Evolutionary conservation across 2,797 vertebrate species (phyloP).

Genomic region (Rachycentron canadum): DNA sequence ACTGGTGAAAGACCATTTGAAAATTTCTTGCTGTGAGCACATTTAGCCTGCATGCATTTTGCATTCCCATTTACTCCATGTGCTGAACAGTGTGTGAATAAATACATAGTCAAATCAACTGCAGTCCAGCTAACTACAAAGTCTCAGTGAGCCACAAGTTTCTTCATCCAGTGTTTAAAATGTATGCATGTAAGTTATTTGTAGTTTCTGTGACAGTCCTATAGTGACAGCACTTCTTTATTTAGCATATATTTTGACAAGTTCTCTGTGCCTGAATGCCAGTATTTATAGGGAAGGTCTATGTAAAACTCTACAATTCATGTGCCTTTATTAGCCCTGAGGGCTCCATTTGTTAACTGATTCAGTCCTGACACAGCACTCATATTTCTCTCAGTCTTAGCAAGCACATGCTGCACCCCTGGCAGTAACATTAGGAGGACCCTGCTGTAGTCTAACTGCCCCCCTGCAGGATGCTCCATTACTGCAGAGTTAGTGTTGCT

Average conservation of each 20-base stretch:
- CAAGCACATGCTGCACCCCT: constrained; percentile 64
- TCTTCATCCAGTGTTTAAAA: constrained; percentile 13
- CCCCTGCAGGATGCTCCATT: constrained; percentile 45
- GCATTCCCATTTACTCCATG: not conserved
- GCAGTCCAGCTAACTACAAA: constrained; percentile 2
- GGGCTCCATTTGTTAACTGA: constrained; percentile 73
- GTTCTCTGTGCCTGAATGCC: constrained; percentile 19
- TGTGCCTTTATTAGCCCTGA: constrained; percentile 73
- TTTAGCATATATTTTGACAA: constrained; percentile 56
- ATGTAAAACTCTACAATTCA: constrained; percentile 71
- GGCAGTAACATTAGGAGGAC: constrained; percentile 57
- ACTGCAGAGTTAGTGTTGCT: constrained; percentile 36
- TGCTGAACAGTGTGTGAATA: not conserved
- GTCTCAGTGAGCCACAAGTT: not conserved
- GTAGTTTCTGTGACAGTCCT: not conserved
- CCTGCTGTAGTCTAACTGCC: constrained; percentile 39
- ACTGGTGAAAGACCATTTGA: constrained; percentile 27
- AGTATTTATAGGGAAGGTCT: constrained; percentile 63
- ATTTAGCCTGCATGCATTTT: constrained; percentile 13
- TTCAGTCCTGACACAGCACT: constrained; percentile 62
- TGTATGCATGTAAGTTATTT: not conserved
- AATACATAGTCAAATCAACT: constrained; percentile 40
- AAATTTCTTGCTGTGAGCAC: constrained; percentile 9
- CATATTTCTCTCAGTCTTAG: constrained; percentile 60
- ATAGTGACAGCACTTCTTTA: constrained; percentile 45